Evolutionary conservation across 2,888 invertebrate genomes (phyloP).

Genomic region (Cylloceria caligata): DNA sequence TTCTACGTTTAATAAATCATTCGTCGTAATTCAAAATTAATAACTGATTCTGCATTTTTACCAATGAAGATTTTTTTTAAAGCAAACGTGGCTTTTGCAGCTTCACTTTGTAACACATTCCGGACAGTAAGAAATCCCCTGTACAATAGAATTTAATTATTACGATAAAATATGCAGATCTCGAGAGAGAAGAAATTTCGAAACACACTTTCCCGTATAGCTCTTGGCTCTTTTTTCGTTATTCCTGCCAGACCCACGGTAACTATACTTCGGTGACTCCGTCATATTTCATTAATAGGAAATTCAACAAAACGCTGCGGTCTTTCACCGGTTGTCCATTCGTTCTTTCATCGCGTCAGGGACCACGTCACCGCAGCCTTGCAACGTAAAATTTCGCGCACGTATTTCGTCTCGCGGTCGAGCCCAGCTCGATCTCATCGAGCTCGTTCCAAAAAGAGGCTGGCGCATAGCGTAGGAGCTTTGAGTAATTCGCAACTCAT

Average conservation of each 20-base stretch:
- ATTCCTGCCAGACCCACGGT: not conserved
- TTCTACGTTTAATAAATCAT: not conserved
- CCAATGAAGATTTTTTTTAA: not conserved
- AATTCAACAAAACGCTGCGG: conserved; percentile 19
- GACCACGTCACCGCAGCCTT: not conserved
- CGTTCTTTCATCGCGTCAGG: not conserved
- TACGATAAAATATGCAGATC: conserved; percentile 17
- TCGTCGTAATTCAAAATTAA: not conserved
- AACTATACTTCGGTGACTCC: not conserved
- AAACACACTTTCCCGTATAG: conserved; percentile 1
- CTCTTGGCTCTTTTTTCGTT: not conserved
- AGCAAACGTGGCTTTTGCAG: not conserved
- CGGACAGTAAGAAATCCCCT: not conserved
- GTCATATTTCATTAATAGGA: conserved; percentile 27
- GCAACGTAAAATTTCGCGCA: conserved; percentile 9
- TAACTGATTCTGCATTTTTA: not conserved
- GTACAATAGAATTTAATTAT: conserved; percentile 16
- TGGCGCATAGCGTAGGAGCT: conserved; percentile 20
- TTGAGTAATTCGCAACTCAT: conserved; percentile 69
- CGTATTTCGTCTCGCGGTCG: conserved; percentile 2
- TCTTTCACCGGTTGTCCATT: conserved; percentile 1
- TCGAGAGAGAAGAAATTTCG: conserved; percentile 1
- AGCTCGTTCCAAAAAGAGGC: conserved; percentile 6
- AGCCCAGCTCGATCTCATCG: not conserved
- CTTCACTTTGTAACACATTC: not conserved